Conservation (phyloP, 2,113 vertebrate genomes). For the Mus musculus region GRCm39 chrX:141302001-141302500, state of each 20-base stretch:
- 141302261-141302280: not conserved
- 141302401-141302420: not conserved
- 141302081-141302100: constrained; percentile 1
- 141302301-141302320: constrained; percentile 64
- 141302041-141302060: not conserved
- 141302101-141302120: not conserved
- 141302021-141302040: constrained; percentile 1
- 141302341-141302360: constrained; percentile 37
- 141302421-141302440: constrained; percentile 6
- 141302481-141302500: not conserved
- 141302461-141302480: not conserved
- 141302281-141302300: constrained; percentile 26
- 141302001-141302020: not conserved
- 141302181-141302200: constrained; percentile 2
- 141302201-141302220: not conserved
- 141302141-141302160: not conserved
- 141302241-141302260: constrained; percentile 19
- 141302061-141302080: constrained; percentile 32
- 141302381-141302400: not conserved
- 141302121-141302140: not conserved
- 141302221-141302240: constrained; percentile 19
- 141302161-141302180: not conserved
- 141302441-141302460: not conserved
- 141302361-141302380: not conserved
- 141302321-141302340: constrained; percentile 27